Percentiles rank a stretch among this genome's conserved stretches.
These are phyloP conservation scores for Phania funesta DNA, from an alignment of 2,888 invertebrate genomes.

Conservation along the genomic window DNA sequence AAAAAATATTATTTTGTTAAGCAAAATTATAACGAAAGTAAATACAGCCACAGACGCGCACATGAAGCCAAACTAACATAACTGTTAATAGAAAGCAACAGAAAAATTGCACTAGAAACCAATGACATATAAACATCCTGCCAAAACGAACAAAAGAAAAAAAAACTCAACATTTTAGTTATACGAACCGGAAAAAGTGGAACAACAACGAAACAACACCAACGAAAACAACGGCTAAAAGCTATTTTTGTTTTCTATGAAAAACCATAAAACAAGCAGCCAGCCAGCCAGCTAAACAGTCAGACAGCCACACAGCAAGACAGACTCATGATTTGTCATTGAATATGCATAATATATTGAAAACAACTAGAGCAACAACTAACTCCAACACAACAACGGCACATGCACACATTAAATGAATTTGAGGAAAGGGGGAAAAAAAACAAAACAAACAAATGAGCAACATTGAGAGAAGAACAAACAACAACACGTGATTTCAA, in stretches of 20 bases:
- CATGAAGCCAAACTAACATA: neutral
- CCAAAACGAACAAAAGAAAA: neutral
- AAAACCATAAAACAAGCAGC: too few relatives aligned
- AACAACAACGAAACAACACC: constrained; percentile 9
- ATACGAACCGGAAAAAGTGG: constrained; percentile 37
- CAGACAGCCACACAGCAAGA: neutral
- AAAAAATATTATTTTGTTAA: neutral
- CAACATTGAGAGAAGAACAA: constrained; percentile 10
- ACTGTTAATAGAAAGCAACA: neutral
- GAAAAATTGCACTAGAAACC: neutral
- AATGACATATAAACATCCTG: constrained; percentile 25
- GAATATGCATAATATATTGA: constrained; percentile 58
- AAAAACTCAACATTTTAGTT: neutral
- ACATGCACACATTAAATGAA: neutral
- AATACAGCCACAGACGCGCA: neutral
- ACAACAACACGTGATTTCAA: constrained; percentile 32
- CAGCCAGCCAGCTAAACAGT: neutral
- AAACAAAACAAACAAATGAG: constrained; percentile 20
- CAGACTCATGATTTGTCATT: constrained; percentile 43
- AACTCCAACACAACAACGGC: neutral
- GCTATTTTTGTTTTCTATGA: neutral
- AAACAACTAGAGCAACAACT: constrained; percentile 44
- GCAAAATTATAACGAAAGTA: too few relatives aligned
- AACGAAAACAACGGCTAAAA: neutral
- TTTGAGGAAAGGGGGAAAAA: neutral